These are phyloP conservation scores for Agelaius phoeniceus DNA, from an alignment of 2,113 vertebrate genomes.

Conservation along the genomic window DNA sequence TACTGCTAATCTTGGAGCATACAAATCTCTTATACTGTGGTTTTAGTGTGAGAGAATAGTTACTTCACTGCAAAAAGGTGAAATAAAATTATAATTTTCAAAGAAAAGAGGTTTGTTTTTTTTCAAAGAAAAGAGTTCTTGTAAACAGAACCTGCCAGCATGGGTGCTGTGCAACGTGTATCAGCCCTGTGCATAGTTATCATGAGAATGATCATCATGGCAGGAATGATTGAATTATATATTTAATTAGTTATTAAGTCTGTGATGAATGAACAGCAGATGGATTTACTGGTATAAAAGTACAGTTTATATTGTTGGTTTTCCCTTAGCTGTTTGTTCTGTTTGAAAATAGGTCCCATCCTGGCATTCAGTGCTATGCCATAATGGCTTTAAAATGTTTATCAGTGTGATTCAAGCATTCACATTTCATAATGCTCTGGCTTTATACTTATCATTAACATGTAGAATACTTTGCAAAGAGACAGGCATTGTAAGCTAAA, in stretches of 20 bases:
- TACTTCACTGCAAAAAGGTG: background rate
- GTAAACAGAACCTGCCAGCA: background rate
- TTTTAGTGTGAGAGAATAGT: background rate
- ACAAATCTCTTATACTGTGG: background rate
- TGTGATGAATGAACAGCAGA: background rate
- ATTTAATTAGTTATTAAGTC: background rate
- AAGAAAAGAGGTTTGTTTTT: background rate
- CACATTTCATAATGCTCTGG: background rate
- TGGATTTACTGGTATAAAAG: background rate
- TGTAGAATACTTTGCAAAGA: background rate
- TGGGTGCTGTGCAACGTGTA: accelerated
- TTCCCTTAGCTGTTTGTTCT: background rate
- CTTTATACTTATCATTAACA: background rate
- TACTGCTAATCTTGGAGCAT: background rate
- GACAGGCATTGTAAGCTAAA: background rate
- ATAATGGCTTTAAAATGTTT: background rate
- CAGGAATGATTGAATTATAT: background rate
- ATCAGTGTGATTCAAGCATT: background rate
- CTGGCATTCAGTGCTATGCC: background rate
- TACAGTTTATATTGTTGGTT: background rate
- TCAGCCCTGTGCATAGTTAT: background rate
- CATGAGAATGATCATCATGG: background rate
- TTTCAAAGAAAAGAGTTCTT: background rate
- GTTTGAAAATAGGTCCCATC: background rate
- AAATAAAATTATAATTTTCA: background rate